Evolutionary conservation across 2,888 invertebrate species (phyloP).

Genomic region (Fragum fragum): DNA sequence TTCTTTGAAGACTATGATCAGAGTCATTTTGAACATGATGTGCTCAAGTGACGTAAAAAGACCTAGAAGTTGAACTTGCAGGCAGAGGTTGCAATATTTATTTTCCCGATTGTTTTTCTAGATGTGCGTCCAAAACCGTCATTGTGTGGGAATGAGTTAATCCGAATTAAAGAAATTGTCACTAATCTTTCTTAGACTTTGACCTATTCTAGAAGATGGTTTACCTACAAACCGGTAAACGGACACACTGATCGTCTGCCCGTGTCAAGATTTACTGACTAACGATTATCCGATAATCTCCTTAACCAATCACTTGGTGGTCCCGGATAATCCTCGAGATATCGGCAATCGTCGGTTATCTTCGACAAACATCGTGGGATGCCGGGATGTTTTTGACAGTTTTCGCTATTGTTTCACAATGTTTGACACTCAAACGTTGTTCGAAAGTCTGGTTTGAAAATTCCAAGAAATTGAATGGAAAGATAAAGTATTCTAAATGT

Average conservation of each 20-base stretch:
- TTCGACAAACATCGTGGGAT: slow-evolving; percentile 27
- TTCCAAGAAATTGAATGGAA: background rate
- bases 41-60: too few species aligned
- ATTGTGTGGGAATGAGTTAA: too few species aligned
- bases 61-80: too few species aligned
- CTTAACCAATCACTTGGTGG: slow-evolving; percentile 1
- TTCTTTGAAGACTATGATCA: too few species aligned
- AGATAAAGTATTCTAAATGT: too few species aligned
- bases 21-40: too few species aligned
- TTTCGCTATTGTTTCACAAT: background rate
- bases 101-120: too few species aligned
- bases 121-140: too few species aligned
- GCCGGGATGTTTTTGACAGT: slow-evolving; percentile 17
- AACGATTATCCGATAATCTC: slow-evolving; percentile 27
- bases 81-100: too few species aligned
- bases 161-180: too few species aligned
- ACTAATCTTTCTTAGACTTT: too few species aligned
- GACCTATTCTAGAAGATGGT: too few species aligned
- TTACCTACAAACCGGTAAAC: slow-evolving; percentile 10
- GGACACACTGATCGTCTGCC: slow-evolving; percentile 16
- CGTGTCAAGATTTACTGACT: slow-evolving; percentile 21
- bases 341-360: slow-evolving; percentile 36
- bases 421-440: slow-evolving; percentile 6
- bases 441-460: background rate
- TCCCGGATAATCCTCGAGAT: slow-evolving; percentile 27